Percentiles rank a stretch among this genome's conserved stretches.
phyloP scores from a whole-genome alignment of 1,140 invertebrate genomes.

The Ceratina australensis region DNA sequence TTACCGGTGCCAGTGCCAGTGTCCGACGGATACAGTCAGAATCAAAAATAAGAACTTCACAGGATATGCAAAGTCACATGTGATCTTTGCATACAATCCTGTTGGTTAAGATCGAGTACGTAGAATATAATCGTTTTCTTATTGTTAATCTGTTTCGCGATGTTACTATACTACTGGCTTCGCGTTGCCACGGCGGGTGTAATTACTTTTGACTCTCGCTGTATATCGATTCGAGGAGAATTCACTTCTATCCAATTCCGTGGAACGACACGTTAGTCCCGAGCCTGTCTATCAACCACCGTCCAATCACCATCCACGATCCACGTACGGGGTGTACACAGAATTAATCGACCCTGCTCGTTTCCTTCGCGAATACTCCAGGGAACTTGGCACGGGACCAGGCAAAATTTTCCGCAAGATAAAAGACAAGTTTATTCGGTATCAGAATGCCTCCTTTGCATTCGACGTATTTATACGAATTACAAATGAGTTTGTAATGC shows the following conservation, averaged over 20 bases:
- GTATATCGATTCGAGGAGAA: conserved; percentile 32
- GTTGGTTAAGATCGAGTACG: no score
- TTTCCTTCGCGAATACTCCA: not conserved
- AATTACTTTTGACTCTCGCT: not conserved
- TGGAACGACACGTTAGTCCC: conserved; percentile 21
- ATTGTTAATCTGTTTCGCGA: no score
- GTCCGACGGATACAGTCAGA: no score
- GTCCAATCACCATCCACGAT: not conserved
- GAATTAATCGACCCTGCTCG: conserved; percentile 17
- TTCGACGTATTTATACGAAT: no score
- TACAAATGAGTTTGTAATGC: no score
- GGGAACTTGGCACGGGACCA: not conserved
- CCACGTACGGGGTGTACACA: conserved; percentile 9
- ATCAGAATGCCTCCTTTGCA: no score
- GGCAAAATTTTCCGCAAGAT: not conserved
- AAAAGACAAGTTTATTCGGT: not conserved
- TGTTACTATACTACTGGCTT: no score
- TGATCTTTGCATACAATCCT: no score
- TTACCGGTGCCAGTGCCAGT: not conserved
- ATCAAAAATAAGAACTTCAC: no score
- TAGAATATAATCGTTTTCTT: no score
- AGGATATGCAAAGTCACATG: no score
- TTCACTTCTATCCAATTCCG: conserved; percentile 33
- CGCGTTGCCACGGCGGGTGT: no score
- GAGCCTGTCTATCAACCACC: conserved; percentile 11